These are phyloP conservation scores for Zaprionus kolodkinae DNA, from an alignment of 1,140 invertebrate genomes.

Conservation along the genomic window DNA sequence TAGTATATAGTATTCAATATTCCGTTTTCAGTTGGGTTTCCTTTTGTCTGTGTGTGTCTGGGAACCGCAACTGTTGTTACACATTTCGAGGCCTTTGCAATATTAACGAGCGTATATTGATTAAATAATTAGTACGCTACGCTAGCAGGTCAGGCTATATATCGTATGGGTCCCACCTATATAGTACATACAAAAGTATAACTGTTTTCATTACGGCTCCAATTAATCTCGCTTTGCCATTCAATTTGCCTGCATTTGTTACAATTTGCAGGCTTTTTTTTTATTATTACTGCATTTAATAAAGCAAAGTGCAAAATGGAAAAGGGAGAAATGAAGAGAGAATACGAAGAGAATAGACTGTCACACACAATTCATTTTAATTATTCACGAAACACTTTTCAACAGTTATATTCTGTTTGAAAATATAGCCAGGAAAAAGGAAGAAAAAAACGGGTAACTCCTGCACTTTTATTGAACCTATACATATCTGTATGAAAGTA, in stretches of 20 bases:
- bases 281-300: slow-evolving; percentile 39
- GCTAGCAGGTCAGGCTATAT: background rate
- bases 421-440: background rate
- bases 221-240: slow-evolving; percentile 52
- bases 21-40: slow-evolving; percentile 28
- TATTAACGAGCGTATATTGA: slow-evolving; percentile 66
- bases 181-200: slow-evolving; percentile 31
- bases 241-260: slow-evolving; percentile 33
- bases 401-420: slow-evolving; percentile 40
- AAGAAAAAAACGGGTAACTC: background rate
- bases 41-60: background rate
- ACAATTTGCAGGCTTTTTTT: background rate
- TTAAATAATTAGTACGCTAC: slow-evolving; percentile 64
- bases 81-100: slow-evolving; percentile 11
- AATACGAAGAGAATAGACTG: background rate
- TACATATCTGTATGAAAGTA: background rate
- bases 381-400: slow-evolving; percentile 64
- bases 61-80: slow-evolving; percentile 11
- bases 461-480: background rate
- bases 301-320: slow-evolving; percentile 41
- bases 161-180: slow-evolving; percentile 21
- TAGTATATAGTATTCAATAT: background rate
- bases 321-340: background rate
- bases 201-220: slow-evolving; percentile 8
- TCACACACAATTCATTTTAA: slow-evolving; percentile 39